Conservation (phyloP, 1,140 invertebrate genomes). For the Leptinotarsa texana region DNA sequence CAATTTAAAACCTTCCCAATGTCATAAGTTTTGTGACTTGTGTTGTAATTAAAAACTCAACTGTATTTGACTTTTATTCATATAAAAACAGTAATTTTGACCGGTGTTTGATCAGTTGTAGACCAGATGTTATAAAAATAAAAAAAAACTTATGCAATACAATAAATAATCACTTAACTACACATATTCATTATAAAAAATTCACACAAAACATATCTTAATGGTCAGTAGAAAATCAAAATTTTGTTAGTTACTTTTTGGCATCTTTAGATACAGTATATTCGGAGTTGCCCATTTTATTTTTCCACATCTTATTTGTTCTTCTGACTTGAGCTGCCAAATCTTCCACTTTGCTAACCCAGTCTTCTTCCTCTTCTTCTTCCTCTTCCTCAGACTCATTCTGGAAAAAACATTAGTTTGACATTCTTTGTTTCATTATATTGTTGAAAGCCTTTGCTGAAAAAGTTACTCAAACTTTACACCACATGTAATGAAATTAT, state of each 20-base stretch:
- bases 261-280: slow-evolving; percentile 29
- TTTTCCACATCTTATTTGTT: slow-evolving; percentile 36
- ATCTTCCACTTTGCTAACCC: slow-evolving; percentile 39
- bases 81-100: slow-evolving; percentile 15
- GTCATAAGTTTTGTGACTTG: background rate
- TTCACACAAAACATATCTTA: background rate
- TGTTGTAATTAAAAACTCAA: background rate
- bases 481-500: too few relatives aligned
- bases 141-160: background rate
- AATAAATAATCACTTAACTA: slow-evolving; percentile 12
- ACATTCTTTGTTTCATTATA: too few relatives aligned
- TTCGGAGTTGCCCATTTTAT: slow-evolving; percentile 31
- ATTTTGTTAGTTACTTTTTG: slow-evolving; percentile 20
- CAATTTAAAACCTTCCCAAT: slow-evolving; percentile 22
- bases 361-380: slow-evolving; percentile 36
- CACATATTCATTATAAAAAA: background rate
- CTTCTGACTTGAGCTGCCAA: slow-evolving; percentile 38
- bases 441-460: too few relatives aligned
- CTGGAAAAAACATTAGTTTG: slow-evolving; percentile 19
- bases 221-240: background rate
- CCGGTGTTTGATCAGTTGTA: too few relatives aligned
- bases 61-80: background rate
- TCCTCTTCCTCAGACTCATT: slow-evolving; percentile 36
- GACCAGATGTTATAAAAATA: background rate
- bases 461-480: too few relatives aligned